These are phyloP conservation scores for Hylia prasina DNA, from an alignment of 2,113 vertebrate genomes.

Conservation along the genomic window DNA sequence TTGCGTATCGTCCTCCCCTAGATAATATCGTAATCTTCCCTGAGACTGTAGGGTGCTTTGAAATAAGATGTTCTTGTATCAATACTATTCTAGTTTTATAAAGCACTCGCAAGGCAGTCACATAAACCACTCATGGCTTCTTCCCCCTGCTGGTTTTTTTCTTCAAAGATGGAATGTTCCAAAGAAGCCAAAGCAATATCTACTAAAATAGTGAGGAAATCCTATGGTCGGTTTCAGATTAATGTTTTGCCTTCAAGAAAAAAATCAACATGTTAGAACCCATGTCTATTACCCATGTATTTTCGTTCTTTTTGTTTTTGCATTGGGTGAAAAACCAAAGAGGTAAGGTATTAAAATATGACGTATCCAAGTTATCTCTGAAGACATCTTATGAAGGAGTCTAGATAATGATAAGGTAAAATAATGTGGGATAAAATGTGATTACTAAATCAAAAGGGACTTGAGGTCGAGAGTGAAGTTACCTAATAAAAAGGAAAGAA, in stretches of 20 bases:
- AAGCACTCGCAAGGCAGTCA: not conserved
- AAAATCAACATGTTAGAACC: not conserved
- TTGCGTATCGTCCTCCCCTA: not conserved
- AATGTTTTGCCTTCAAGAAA: not conserved
- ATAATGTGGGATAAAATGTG: not conserved
- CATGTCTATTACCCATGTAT: not conserved
- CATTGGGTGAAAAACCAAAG: not conserved
- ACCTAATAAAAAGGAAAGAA: not conserved
- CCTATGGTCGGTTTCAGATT: not conserved
- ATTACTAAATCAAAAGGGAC: not conserved
- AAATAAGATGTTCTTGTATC: not conserved
- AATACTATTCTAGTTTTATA: not conserved
- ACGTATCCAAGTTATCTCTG: not conserved
- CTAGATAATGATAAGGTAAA: not conserved
- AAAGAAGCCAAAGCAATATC: not conserved
- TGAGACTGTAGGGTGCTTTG: not conserved
- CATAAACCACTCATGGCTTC: not conserved
- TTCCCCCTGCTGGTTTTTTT: rapidly evolving
- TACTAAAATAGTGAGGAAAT: not conserved
- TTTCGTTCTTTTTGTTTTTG: not conserved
- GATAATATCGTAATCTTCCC: not conserved
- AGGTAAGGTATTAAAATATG: not conserved
- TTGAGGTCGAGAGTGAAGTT: not conserved
- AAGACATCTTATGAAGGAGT: not conserved
- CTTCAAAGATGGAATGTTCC: not conserved